These are phyloP conservation scores for Monomorium pharaonis DNA, from an alignment of 1,140 invertebrate species.

Conservation along the genomic window DNA sequence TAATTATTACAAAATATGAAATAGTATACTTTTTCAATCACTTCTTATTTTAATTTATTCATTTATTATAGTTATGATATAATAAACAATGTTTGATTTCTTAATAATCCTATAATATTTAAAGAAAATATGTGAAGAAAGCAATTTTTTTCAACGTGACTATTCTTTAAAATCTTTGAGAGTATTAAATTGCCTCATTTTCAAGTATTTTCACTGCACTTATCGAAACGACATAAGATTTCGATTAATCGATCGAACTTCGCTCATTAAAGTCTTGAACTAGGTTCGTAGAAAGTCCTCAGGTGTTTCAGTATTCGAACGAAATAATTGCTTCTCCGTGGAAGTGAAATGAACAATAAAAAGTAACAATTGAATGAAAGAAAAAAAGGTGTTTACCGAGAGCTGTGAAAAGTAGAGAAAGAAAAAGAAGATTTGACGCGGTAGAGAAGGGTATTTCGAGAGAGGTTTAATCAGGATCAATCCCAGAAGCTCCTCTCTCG, in stretches of 20 bases:
- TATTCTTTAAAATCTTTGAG: background rate
- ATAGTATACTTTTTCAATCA: background rate
- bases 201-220: conserved; percentile 20
- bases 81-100: background rate
- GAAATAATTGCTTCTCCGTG: background rate
- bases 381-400: conserved; percentile 24
- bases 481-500: conserved; percentile 66
- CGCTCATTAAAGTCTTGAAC: conserved; percentile 35
- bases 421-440: conserved; percentile 8
- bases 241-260: conserved; percentile 38
- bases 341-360: conserved; percentile 20
- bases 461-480: conserved; percentile 80
- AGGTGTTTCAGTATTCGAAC: conserved; percentile 8
- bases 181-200: background rate
- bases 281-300: conserved; percentile 28
- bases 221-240: background rate
- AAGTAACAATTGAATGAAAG: conserved; percentile 11
- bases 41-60: background rate
- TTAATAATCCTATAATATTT: background rate
- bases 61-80: too few relatives aligned
- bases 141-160: background rate
- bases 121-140: background rate
- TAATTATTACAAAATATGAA: too few relatives aligned
- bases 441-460: background rate
- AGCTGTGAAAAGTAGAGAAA: conserved; percentile 28